Percentiles rank a stretch among this genome's conserved stretches.
phyloP scores from a whole-genome alignment of 2,888 invertebrate species.

The Furcula furcula region DNA sequence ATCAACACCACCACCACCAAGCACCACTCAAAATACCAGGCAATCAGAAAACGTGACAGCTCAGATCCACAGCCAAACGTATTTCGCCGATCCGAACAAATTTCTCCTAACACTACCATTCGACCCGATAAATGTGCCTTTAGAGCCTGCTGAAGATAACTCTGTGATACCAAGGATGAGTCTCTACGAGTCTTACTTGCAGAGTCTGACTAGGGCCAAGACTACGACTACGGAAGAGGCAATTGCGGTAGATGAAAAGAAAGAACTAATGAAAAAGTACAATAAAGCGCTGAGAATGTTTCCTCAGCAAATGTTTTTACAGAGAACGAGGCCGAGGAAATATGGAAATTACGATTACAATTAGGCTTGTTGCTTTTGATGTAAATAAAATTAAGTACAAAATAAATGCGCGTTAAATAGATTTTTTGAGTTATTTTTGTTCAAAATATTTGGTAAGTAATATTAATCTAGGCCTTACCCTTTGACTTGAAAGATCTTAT shows the following conservation, averaged over 20 bases:
- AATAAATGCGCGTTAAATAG: no score
- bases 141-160: constrained; percentile 67
- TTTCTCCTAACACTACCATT: constrained; percentile 65
- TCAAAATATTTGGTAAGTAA: no score
- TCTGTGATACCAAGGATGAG: constrained; percentile 69
- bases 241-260: constrained; percentile 16
- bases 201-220: constrained; percentile 46
- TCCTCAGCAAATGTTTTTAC: constrained; percentile 22
- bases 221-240: constrained; percentile 51
- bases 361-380: constrained; percentile 10
- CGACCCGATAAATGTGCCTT: constrained; percentile 63
- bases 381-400: constrained; percentile 9
- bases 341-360: constrained; percentile 45
- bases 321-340: constrained; percentile 31
- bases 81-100: constrained; percentile 46
- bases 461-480: no score
- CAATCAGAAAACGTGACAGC: background rate
- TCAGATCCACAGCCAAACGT: constrained; percentile 5
- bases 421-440: no score
- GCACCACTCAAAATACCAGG: constrained; percentile 5
- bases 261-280: constrained; percentile 42
- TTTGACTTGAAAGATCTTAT: no score
- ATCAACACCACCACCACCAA: constrained; percentile 22
- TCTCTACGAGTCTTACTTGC: constrained; percentile 68
- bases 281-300: constrained; percentile 44